Conservation (phyloP, 2,797 vertebrate species). For the Cyprinella venusta region DNA sequence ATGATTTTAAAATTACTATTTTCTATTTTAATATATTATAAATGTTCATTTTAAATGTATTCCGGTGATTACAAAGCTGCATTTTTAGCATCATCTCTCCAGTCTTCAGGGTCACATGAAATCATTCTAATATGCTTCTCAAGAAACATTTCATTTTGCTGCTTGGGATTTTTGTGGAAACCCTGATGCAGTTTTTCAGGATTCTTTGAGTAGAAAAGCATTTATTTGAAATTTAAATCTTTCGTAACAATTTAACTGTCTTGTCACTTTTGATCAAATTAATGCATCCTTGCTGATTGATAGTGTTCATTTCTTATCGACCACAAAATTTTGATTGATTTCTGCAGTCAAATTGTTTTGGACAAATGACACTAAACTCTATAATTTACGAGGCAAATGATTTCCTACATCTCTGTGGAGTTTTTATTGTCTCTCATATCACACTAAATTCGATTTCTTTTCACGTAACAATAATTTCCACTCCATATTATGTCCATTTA, state of each 20-base stretch:
- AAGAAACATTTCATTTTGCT: neutral
- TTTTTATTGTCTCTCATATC: neutral
- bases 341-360: neutral
- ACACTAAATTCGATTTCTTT: neutral
- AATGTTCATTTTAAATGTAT: neutral
- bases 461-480: neutral
- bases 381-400: neutral
- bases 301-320: neutral
- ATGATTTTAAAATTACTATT: neutral
- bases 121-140: neutral
- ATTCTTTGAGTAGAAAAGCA: neutral
- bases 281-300: neutral
- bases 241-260: neutral
- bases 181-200: neutral
- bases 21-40: neutral
- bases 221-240: neutral
- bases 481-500: neutral
- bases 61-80: neutral
- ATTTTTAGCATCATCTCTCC: neutral
- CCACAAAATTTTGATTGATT: neutral
- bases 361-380: neutral
- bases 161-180: neutral
- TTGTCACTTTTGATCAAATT: neutral
- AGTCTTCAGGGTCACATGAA: neutral
- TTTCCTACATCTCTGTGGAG: neutral